Percentiles rank a stretch among this genome's conserved stretches.
Evolutionary conservation across 2,888 invertebrate genomes (phyloP).

Genomic region (Artemia sinica): DNA sequence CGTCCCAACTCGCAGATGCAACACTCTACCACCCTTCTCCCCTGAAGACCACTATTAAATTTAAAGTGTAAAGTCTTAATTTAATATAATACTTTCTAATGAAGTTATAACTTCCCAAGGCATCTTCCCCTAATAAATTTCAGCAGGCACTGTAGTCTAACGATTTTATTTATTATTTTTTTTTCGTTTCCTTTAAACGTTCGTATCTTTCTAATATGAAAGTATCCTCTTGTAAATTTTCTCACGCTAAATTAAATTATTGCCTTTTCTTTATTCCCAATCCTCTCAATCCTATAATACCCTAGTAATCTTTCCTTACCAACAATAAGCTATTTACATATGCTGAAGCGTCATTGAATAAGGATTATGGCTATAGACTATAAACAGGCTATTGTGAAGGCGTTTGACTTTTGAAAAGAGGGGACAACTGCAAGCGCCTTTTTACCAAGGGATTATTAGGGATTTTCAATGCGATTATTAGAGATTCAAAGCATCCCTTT

Average conservation of each 20-base stretch:
- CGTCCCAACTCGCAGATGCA: too few species aligned
- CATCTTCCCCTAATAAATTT: too few species aligned
- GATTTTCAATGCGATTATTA: slow-evolving; percentile 1
- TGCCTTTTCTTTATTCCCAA: background rate
- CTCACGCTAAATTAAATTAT: background rate
- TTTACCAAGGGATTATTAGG: slow-evolving; percentile 10
- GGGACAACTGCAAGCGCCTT: slow-evolving; percentile 3
- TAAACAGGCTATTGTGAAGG: slow-evolving; percentile 12
- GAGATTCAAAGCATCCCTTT: background rate
- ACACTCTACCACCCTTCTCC: too few species aligned
- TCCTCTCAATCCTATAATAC: background rate
- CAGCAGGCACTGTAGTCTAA: too few species aligned
- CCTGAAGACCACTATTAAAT: too few species aligned
- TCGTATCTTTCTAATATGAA: too few species aligned
- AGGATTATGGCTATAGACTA: slow-evolving; percentile 4
- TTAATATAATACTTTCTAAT: too few species aligned
- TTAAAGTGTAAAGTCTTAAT: too few species aligned
- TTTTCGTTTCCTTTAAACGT: too few species aligned
- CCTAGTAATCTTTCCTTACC: slow-evolving; percentile 1
- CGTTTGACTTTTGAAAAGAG: slow-evolving; percentile 11
- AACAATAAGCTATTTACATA: slow-evolving; percentile 8
- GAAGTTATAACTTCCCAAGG: too few species aligned
- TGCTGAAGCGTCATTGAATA: slow-evolving; percentile 12
- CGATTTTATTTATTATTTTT: too few species aligned
- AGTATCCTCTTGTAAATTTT: too few species aligned